Evolutionary conservation across 2,113 vertebrate species (phyloP).

Genomic region (Ceratotherium simum): DNA sequence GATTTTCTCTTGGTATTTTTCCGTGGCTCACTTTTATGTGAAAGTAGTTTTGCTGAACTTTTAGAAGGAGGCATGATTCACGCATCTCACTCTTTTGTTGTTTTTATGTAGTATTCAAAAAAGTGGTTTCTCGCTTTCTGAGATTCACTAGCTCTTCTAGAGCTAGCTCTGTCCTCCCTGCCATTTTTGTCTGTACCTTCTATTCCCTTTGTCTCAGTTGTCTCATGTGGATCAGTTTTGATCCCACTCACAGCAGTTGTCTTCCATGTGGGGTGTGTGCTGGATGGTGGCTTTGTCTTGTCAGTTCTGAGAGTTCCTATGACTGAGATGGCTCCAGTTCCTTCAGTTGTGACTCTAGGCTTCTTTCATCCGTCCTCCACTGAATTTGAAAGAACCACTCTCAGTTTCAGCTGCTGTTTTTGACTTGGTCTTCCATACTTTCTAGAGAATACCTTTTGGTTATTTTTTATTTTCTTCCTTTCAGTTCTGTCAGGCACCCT

Average conservation of each 20-base stretch:
- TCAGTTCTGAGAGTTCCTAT: background rate
- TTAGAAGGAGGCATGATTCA: background rate
- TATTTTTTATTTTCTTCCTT: background rate
- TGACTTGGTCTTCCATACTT: background rate
- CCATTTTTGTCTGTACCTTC: background rate
- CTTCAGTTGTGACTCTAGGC: background rate
- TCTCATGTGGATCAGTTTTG: background rate
- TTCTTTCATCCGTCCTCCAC: background rate
- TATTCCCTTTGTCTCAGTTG: background rate
- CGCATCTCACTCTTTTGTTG: background rate
- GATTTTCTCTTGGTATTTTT: background rate
- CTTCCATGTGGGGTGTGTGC: background rate
- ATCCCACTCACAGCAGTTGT: background rate
- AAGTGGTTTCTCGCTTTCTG: background rate
- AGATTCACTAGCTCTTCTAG: background rate
- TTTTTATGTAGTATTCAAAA: background rate
- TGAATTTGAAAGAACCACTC: background rate
- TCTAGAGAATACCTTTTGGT: background rate
- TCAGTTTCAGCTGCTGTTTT: background rate
- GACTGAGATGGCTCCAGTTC: background rate
- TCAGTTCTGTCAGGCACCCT: background rate
- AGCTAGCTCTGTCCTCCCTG: background rate
- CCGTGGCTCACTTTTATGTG: background rate
- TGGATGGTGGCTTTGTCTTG: background rate
- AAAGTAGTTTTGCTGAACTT: background rate